Evolutionary conservation across 2,888 invertebrate genomes (phyloP), one percentile per base, ranked within the genome.

Genomic region (Hetaerina titia): DNA sequence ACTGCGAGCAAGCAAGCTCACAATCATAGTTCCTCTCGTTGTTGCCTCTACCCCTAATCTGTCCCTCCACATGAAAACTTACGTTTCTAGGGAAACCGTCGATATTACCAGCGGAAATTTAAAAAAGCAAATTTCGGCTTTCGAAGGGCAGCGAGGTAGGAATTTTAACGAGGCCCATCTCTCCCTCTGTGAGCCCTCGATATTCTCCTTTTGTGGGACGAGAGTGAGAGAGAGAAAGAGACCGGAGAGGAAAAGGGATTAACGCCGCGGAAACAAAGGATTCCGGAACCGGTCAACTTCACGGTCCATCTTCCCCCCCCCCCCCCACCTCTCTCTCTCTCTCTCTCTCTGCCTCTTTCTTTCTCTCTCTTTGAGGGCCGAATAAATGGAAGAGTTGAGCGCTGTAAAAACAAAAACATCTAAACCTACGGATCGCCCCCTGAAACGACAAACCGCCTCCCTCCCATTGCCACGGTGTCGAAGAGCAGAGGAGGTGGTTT

Each of bases 171-270:
- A 81, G 81, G 31, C 81, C 81, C 25, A 81, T 31, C 81, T 45
- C 60, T 60, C 60, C 60, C 17, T 81, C 31, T 9, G 19, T n/a
- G 69, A 69, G 69, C n/a, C 69, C 69, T 69, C 69, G n/a, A 22
- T 22, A 9, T 69, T 13, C n/a, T 74, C 25, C 25, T 25, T 25
- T 25, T 45, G 15, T 45, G 45, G 45, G 45, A 17, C 22, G 45
- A 88, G 25, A 88, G 56, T 8, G 45, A 31, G 45, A 88, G 25
- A 88, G 56, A 19, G 45, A 31, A 19, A 56, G 19, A 88, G 90
- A 88, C 31, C 31, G 81, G 69, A 13, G 45, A 56, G 90, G 25
- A 45, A 90, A 90, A 90, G 90, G 64, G 64, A 90, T 90, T 31
- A 31, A 56, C 90, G 31, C 19, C 19, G 74, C 45, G 63, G 92